phyloP scores from a whole-genome alignment of 2,797 vertebrate species.

The Oreochromis mossambicus region DNA sequence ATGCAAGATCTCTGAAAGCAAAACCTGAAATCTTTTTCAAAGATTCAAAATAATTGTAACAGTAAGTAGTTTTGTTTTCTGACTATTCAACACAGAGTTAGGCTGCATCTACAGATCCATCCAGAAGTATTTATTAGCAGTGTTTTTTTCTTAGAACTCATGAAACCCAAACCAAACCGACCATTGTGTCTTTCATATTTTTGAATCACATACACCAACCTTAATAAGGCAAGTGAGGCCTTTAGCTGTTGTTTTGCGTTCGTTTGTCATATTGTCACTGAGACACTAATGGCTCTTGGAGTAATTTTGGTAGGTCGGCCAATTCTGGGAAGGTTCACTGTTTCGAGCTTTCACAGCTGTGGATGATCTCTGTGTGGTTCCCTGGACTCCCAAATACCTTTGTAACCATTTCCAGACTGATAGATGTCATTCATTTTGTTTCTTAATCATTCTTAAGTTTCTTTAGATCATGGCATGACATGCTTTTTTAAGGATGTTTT shows the following conservation, averaged over 20 bases:
- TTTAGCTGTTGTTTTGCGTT: rapidly evolving
- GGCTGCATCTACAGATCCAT: background rate
- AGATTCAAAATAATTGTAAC: background rate
- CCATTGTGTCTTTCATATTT: background rate
- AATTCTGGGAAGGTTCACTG: background rate
- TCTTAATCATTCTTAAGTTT: background rate
- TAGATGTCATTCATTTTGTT: background rate
- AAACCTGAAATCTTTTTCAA: background rate
- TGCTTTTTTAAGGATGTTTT: background rate
- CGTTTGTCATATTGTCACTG: rapidly evolving
- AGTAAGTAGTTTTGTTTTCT: background rate
- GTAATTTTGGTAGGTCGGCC: background rate
- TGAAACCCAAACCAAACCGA: rapidly evolving
- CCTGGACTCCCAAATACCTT: background rate
- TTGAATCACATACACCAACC: background rate
- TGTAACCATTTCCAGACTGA: background rate
- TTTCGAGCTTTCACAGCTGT: background rate
- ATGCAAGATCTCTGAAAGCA: background rate
- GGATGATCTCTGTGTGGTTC: background rate
- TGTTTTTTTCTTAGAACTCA: background rate
- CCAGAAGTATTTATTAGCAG: background rate
- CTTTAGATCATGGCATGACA: background rate
- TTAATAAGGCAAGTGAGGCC: rapidly evolving
- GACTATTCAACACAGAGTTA: background rate
- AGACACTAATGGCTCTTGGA: rapidly evolving